Base-by-base conservation (phyloP, 2,888 invertebrate species). In the Morpho achilles region DNA sequence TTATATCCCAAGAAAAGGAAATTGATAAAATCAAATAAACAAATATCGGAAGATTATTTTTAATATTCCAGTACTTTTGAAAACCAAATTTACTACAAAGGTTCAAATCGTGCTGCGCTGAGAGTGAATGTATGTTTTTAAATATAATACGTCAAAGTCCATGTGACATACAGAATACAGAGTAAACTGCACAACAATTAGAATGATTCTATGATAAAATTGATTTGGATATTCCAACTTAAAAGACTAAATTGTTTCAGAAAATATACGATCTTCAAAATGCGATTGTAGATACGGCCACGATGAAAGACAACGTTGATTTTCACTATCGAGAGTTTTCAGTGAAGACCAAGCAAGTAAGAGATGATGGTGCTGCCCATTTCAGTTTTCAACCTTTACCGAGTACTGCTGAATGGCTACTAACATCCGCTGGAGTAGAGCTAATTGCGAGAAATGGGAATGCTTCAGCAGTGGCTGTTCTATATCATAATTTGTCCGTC, bases 401-500 rank as follows among this genome's bases (percentile, higher is more conserved):
- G 7, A 73, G 73, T 0, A 50, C 68, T 5, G 81, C 80, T 10
- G 85, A 87, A 60, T 90, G 89, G 89, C 65, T 78, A 3, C 64
- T 86, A 8, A 67, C 78, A 0, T 88, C 88, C 5, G 81, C 76
- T 22, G 84, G 82, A 0, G 82, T 87, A 7, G 88, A 90, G 55
- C 65, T 89, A n/a, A 60, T 74, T 1, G 76, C 76, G 0, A 74
- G 75, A 46, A 74, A 69, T n/a, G 79, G 76, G 2, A 86, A 85
- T 43, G 77, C 77, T 4, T 78, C 87, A 0, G 77, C 88, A 1
- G 88, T 92, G 8, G 91, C 92, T 22, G 89, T 94, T 7, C 87
- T 93, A 65, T 95, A 94, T 74, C 92, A 92, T 68, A 93, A 94
- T 69, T 78, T 95, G 59, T 92, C 93, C 7, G 83, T 91, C 5